Percentiles rank a stretch among this genome's conserved stretches.
Evolutionary conservation across 1,140 invertebrate species (phyloP).

Genomic region (Samia ricini): DNA sequence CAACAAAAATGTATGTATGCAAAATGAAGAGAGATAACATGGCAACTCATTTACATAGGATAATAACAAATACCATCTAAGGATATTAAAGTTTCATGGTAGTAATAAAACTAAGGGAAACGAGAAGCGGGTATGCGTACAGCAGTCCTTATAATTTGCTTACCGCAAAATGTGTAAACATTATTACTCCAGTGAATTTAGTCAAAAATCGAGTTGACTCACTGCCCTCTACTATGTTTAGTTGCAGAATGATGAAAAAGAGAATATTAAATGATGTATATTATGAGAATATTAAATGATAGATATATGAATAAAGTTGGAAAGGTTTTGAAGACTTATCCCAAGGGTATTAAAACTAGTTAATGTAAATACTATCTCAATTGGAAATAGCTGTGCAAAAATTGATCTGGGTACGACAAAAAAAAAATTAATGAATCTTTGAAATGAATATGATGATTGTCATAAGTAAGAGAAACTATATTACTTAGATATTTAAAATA

Average conservation of each 20-base stretch:
- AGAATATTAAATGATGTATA: slow-evolving; percentile 29
- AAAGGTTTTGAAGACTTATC: slow-evolving; percentile 21
- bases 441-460: too few species aligned
- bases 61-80: neutral
- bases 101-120: neutral
- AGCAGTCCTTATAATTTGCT: neutral
- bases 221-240: slow-evolving; percentile 27
- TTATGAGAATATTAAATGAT: slow-evolving; percentile 33
- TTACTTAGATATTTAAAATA: neutral
- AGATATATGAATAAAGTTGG: slow-evolving; percentile 24
- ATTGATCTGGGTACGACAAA: too few species aligned
- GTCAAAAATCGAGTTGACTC: slow-evolving; percentile 32
- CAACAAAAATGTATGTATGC: neutral
- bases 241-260: slow-evolving; percentile 29
- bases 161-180: slow-evolving; percentile 30
- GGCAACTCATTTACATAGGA: neutral
- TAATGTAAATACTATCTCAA: slow-evolving; percentile 18
- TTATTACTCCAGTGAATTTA: slow-evolving; percentile 38
- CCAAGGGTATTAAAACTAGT: slow-evolving; percentile 25
- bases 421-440: too few species aligned
- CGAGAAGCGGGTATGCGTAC: neutral
- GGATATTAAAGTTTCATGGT: neutral
- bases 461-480: too few species aligned
- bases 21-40: neutral
- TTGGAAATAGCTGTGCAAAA: too few species aligned